These are phyloP conservation scores for Rhinichthys klamathensis DNA, from an alignment of 2,113 vertebrate genomes.

Conservation along the genomic window DNA sequence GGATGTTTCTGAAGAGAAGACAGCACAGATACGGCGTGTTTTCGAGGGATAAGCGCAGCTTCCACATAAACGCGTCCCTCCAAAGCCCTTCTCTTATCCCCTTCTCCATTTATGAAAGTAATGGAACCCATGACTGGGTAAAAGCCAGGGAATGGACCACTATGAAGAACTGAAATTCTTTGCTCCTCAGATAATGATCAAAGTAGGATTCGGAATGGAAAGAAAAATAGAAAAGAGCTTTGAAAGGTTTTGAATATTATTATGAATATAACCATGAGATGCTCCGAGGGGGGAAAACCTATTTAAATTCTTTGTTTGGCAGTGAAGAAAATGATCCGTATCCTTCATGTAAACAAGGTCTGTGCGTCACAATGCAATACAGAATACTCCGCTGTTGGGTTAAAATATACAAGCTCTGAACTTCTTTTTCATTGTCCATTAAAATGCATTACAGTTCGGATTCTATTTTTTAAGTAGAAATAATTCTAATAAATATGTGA, in stretches of 20 bases:
- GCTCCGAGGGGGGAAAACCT: slow-evolving; percentile 11
- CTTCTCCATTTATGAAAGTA: background rate
- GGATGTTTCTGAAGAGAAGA: slow-evolving; percentile 28
- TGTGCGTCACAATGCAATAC: slow-evolving; percentile 26
- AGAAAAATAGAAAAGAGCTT: slow-evolving; percentile 27
- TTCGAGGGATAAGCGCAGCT: background rate
- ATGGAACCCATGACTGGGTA: background rate
- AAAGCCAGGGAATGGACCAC: slow-evolving; percentile 33
- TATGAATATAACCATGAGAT: slow-evolving; percentile 31
- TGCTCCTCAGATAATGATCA: slow-evolving; percentile 16
- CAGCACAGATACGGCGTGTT: background rate
- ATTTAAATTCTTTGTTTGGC: slow-evolving; percentile 21
- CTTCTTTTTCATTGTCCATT: background rate
- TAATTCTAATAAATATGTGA: background rate
- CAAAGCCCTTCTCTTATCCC: background rate
- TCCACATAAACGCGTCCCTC: background rate
- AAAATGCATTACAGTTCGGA: slow-evolving; percentile 1
- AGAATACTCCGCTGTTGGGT: background rate
- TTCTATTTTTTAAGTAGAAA: background rate
- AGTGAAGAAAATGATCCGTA: slow-evolving; percentile 13
- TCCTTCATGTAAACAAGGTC: slow-evolving; percentile 17
- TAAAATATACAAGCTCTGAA: background rate
- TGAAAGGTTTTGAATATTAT: slow-evolving; percentile 18
- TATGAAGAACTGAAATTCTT: slow-evolving; percentile 26
- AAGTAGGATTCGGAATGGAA: slow-evolving; percentile 16